Conservation (phyloP, 2,888 invertebrate genomes). For the Synergus japonicus region DNA sequence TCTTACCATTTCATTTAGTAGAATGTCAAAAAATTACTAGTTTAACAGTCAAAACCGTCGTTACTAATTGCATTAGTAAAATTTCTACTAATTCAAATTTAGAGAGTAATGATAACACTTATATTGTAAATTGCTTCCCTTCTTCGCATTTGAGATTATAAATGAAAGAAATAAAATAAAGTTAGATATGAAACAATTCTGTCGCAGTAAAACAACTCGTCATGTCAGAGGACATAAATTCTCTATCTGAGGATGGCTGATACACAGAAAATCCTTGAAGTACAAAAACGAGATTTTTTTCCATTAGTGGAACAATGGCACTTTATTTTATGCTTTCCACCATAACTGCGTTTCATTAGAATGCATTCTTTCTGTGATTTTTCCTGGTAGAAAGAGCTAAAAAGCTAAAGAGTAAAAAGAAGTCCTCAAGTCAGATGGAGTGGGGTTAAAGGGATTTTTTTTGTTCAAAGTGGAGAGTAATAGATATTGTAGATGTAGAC, state of each 20-base stretch:
- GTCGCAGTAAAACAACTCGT: neutral
- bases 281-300: neutral
- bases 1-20: too few relatives aligned
- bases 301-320: conserved; percentile 11
- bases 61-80: too few relatives aligned
- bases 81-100: too few relatives aligned
- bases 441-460: conserved; percentile 24
- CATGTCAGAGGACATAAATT: neutral
- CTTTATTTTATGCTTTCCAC: conserved; percentile 21
- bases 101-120: too few relatives aligned
- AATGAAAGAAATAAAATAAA: neutral
- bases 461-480: neutral
- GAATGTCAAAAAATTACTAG: too few relatives aligned
- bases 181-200: neutral
- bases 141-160: neutral
- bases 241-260: neutral
- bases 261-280: neutral
- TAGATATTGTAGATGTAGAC: conserved; percentile 52
- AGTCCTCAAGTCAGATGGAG: neutral
- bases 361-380: conserved; percentile 11
- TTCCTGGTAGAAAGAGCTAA: conserved; percentile 21
- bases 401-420: neutral
- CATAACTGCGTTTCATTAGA: conserved; percentile 36
- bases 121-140: neutral
- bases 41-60: too few relatives aligned